phyloP scores from a whole-genome alignment of 2,113 vertebrate genomes.

The Theristicus caerulescens region DNA sequence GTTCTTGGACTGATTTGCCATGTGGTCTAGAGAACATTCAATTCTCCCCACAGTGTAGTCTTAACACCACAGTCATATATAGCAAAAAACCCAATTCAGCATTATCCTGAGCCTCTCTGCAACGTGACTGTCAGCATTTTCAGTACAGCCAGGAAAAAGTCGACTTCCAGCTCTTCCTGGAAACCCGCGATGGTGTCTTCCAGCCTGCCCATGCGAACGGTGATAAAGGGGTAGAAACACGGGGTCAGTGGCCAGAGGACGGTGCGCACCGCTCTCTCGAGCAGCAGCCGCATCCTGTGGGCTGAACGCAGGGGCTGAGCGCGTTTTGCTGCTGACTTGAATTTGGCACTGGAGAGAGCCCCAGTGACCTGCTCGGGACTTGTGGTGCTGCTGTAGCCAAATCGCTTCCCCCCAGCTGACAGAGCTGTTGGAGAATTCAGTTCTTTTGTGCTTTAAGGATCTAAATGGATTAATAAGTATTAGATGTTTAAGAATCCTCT shows the following conservation, averaged over 20 bases:
- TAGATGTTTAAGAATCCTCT: not conserved
- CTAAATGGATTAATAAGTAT: not conserved
- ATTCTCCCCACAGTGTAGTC: not conserved
- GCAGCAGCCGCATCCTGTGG: not conserved
- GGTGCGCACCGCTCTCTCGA: accelerated
- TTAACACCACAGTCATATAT: not conserved
- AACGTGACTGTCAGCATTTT: not conserved
- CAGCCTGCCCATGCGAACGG: not conserved
- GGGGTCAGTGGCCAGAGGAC: not conserved
- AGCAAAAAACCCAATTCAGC: not conserved
- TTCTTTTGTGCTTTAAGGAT: not conserved
- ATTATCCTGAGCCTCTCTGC: not conserved
- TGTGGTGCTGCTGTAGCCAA: not conserved
- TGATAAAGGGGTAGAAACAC: not conserved
- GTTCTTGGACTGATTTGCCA: not conserved
- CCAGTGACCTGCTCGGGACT: not conserved
- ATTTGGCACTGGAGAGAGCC: not conserved
- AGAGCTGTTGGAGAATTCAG: not conserved
- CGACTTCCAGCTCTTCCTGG: not conserved
- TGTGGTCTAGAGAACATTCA: not conserved
- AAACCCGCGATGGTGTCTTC: not conserved
- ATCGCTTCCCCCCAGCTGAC: not conserved
- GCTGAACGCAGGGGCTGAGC: not conserved
- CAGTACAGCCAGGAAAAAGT: not conserved
- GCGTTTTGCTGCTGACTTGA: not conserved